phyloP scores from a whole-genome alignment of 2,113 vertebrate species.

The Pygoscelis adeliae region DNA sequence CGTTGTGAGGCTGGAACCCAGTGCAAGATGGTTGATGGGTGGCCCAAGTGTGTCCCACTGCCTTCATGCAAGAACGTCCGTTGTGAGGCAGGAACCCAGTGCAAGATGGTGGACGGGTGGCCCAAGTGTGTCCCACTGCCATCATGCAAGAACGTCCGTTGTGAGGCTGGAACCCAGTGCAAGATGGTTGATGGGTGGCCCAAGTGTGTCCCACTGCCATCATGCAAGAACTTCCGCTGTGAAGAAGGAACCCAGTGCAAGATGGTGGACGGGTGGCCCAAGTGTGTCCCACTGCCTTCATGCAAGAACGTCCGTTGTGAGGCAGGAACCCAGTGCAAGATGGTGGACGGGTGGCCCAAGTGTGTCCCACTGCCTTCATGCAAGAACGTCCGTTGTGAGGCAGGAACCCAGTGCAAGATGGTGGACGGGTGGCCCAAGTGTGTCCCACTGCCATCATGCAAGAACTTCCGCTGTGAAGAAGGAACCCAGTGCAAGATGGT shows the following conservation, averaged over 20 bases:
- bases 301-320: rapidly evolving
- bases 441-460: rapidly evolving
- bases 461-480: rapidly evolving
- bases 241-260: rapidly evolving
- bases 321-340: not conserved
- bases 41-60: rapidly evolving
- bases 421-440: rapidly evolving
- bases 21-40: not conserved
- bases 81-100: rapidly evolving
- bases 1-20: rapidly evolving
- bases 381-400: rapidly evolving
- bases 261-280: not conserved
- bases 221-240: not conserved
- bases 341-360: rapidly evolving
- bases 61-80: rapidly evolving
- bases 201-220: rapidly evolving
- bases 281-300: rapidly evolving
- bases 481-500: not conserved
- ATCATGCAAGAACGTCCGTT: rapidly evolving
- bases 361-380: rapidly evolving
- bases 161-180: no score
- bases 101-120: not conserved
- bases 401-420: not conserved
- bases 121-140: not conserved
- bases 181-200: no score